A percentile compares a stretch with the other conserved stretches of the same genome.
phyloP scores from a whole-genome alignment of 2,888 invertebrate species.

The Tachina lurida region DNA sequence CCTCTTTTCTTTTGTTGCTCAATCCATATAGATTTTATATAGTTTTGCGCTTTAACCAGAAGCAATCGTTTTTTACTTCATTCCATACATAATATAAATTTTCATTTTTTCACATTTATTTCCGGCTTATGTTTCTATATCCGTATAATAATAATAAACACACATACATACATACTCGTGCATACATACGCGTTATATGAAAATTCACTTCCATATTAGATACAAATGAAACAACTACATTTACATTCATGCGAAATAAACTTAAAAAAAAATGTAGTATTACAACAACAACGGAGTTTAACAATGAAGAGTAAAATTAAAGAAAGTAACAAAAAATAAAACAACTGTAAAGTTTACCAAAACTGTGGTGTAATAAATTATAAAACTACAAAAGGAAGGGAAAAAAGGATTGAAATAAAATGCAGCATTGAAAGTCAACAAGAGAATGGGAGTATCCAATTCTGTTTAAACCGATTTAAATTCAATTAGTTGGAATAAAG shows the following conservation, averaged over 20 bases:
- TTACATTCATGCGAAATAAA: conserved; percentile 10
- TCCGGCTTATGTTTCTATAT: conserved; percentile 73
- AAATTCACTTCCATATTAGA: conserved; percentile 45
- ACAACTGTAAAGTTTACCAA: conserved; percentile 64
- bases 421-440: not conserved
- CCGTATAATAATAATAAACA: conserved; percentile 62
- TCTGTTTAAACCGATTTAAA: not conserved
- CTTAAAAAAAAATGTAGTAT: not conserved
- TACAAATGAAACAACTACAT: conserved; percentile 21
- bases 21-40: conserved; percentile 59
- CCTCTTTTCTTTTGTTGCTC: conserved; percentile 60
- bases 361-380: conserved; percentile 69
- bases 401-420: conserved; percentile 1
- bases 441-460: not conserved
- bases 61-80: conserved; percentile 1
- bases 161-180: conserved; percentile 3
- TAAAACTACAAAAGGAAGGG: conserved; percentile 24
- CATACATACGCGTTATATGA: conserved; percentile 33
- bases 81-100: conserved; percentile 60
- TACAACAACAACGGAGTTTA: conserved; percentile 28
- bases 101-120: conserved; percentile 70
- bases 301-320: conserved; percentile 45
- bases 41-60: conserved; percentile 9
- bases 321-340: conserved; percentile 53
- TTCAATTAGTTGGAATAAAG: not conserved